Base-by-base conservation (phyloP, 1,140 invertebrate species). In the Intoshia linei region DNA sequence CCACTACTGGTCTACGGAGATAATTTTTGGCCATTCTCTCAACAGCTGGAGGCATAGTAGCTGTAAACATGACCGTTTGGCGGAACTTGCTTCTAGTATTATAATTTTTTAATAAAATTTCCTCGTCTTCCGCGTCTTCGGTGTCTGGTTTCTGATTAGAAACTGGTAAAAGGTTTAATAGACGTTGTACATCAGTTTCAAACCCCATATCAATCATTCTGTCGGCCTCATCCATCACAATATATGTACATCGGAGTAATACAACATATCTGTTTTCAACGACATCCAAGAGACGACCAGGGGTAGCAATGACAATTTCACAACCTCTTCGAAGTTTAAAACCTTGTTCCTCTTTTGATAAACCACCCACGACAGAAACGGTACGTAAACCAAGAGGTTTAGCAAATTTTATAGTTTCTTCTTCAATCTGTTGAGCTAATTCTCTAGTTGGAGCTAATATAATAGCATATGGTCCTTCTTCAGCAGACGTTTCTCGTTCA, bases 161-260 rank as follows among this genome's bases (percentile, higher is more conserved):
- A 0, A 93, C 84, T 0, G 90, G 90, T 72, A 99, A 83, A 47
- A 78, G 84, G 48, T 92, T 81, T 1, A 99, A 62, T 55, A 98
- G 93, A 52, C 83, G 87, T 50, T 92, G 81, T 0, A 98, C 84
- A 54, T 92, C 71, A 23, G 77, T 73, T 57, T 95, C 87, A 57
- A 98, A 95, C 58, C 87, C 84, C 78, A 92, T 90, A 60, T 93
- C 83, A 58, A 95, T 90, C 84, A 95, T 95, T 49, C 81, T 67
- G 63, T 95, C 84, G 31, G 84, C 84, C 44, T 68, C 31, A 73
- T 68, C 66, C 45, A 68, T 55, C 25, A 68, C 66, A 27, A 68
- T 62, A 48, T 68, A 68, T 3, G 66, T 66, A 48, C 90, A 98
- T 49, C 87, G 74, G 55, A 73, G 78, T 1, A 98, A 59, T 6